Percentiles rank a stretch among this genome's conserved stretches.
These are phyloP conservation scores for Amazona guildingii DNA, from an alignment of 2,113 vertebrate genomes.

Conservation along the genomic window DNA sequence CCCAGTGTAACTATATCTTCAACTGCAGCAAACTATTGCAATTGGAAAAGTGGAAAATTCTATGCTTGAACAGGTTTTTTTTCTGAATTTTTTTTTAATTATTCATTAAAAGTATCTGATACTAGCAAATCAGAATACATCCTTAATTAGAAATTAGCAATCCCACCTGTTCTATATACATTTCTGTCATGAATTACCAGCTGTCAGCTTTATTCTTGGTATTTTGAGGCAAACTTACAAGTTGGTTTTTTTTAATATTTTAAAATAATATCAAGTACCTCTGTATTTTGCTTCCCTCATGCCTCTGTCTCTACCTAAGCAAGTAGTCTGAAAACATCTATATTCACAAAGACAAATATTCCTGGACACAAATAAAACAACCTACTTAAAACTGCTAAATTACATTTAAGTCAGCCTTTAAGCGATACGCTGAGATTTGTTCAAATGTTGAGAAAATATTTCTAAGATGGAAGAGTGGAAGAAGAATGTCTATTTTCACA, in stretches of 20 bases:
- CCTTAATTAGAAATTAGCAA: not conserved
- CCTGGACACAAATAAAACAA: not conserved
- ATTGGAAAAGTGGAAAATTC: not conserved
- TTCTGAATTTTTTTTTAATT: not conserved
- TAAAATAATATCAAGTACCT: not conserved
- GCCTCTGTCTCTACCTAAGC: not conserved
- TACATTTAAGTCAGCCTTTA: not conserved
- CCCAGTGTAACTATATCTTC: not conserved
- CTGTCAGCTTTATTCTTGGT: not conserved
- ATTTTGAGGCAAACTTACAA: not conserved
- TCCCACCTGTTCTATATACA: not conserved
- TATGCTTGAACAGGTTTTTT: not conserved
- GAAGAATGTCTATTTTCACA: not conserved
- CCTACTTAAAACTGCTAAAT: rapidly evolving
- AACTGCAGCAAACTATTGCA: not conserved
- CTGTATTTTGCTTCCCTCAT: not conserved
- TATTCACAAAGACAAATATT: not conserved
- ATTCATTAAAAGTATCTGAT: not conserved
- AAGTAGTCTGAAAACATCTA: not conserved
- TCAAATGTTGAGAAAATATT: not conserved
- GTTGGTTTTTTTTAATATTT: not conserved
- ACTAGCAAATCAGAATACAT: not conserved
- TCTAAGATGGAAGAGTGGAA: not conserved
- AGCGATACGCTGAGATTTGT: not conserved
- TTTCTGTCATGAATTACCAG: not conserved